Evolutionary conservation across 2,797 vertebrate species (phyloP).

Genomic region (Gallinago nigripennis): DNA sequence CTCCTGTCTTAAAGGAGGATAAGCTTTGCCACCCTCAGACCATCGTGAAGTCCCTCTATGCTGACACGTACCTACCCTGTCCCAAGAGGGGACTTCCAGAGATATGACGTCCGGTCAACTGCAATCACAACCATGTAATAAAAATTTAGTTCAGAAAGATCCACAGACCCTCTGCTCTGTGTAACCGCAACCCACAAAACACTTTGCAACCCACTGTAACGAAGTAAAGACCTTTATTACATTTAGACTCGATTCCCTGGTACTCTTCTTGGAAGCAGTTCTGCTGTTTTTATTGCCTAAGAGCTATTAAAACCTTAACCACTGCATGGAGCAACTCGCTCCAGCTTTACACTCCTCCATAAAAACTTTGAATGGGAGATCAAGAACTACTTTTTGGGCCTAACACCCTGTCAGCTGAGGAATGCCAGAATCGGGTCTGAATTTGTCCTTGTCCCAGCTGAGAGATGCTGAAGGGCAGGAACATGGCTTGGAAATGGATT

Average conservation of each 20-base stretch:
- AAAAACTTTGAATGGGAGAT: slow-evolving; percentile 7
- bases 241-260: slow-evolving; percentile 47
- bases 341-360: slow-evolving; percentile 31
- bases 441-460: neutral
- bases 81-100: neutral
- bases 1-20: neutral
- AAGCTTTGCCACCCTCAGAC: neutral
- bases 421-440: neutral
- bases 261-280: slow-evolving; percentile 51
- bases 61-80: accelerated
- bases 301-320: slow-evolving; percentile 62
- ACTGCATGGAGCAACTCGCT: neutral
- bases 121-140: neutral
- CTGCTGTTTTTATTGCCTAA: slow-evolving; percentile 53
- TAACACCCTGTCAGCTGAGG: neutral
- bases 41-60: accelerated
- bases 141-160: neutral
- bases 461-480: neutral
- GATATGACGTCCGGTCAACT: neutral
- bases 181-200: slow-evolving; percentile 56
- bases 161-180: neutral
- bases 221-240: slow-evolving; percentile 51
- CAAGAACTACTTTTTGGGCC: neutral
- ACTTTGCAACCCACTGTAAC: neutral
- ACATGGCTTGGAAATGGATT: neutral